Evolutionary conservation across 2,113 vertebrate genomes (phyloP).

Genomic region (Calidris pygmaea): DNA sequence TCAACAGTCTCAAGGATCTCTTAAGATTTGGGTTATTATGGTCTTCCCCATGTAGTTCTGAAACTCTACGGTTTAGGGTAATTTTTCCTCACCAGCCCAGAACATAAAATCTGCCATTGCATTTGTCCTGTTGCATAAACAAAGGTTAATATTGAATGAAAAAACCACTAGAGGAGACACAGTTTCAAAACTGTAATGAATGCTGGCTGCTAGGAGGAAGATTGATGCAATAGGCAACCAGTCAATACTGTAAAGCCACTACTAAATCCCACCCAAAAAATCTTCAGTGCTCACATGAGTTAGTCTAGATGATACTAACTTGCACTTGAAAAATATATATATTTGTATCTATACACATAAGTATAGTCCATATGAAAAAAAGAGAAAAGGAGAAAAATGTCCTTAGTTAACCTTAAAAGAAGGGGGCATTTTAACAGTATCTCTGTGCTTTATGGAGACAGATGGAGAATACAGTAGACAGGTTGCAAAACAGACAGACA

Average conservation of each 20-base stretch:
- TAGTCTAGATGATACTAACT: constrained; percentile 50
- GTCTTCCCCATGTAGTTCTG: not conserved
- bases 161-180: constrained; percentile 38
- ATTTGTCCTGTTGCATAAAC: constrained; percentile 61
- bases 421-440: constrained; percentile 59
- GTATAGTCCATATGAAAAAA: constrained; percentile 50
- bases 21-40: constrained; percentile 10
- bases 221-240: constrained; percentile 42
- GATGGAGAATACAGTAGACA: constrained; percentile 74
- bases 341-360: constrained; percentile 10
- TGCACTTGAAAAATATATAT: constrained; percentile 63
- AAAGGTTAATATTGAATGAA: constrained; percentile 52
- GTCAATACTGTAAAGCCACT: constrained; percentile 8
- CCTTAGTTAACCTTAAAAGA: constrained; percentile 62
- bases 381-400: constrained; percentile 46
- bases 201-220: constrained; percentile 63
- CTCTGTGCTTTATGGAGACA: constrained; percentile 73
- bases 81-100: constrained; percentile 56
- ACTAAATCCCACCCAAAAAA: constrained; percentile 51
- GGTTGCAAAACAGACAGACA: constrained; percentile 73
- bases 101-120: constrained; percentile 50
- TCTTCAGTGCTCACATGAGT: constrained; percentile 42
- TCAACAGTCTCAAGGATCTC: constrained; percentile 66
- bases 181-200: constrained; percentile 44
- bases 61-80: constrained; percentile 9